Base-by-base conservation (phyloP, 1,140 invertebrate species). In the Nasonia vitripennis region DNA sequence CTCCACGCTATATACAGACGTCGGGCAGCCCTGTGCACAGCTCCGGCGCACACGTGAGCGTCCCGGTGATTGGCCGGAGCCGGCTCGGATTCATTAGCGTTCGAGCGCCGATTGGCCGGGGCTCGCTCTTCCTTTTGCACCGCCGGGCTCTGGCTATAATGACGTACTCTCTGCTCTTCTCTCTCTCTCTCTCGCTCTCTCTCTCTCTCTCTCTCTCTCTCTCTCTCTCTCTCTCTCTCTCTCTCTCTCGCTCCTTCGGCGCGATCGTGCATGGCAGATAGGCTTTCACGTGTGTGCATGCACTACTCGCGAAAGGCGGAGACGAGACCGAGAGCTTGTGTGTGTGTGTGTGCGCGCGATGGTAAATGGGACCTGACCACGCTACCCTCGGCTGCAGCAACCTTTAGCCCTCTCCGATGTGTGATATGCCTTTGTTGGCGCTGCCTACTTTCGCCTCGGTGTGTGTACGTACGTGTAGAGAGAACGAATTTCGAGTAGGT, bases 231-330 rank as follows among this genome's bases (percentile, higher is more conserved):
- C 78, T 68, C 62, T 68, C 78, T 79, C 51, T 62, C 62, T 37
- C 62, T 68, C 77, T 55, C 81, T 6, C 73, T 70, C 41, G 68
- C 12, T n/a, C 27, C n/a, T 31, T n/a, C 27, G 68, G 41, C 89
- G 89, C 90, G 91, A 92, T 91, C 90, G 90, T 91, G 90, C 91
- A 90, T 89, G 91, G 88, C 83, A 91, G 91, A 91, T 92, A 91
- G 88, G 87, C 82, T 70, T 87, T 86, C 83, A 88, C 85, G 81
- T 84, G 87, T 89, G 87, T 67, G 70, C 23, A 45, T 87, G 86
- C 88, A 27, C 77, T 81, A 51, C 45, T 27, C 17, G 4, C 68
- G 51, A 71, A 78, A 73, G 51, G 83, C 73, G 83, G 78, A 41
- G 45, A 84, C 77, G 27, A 37, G 34, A 34, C 83, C 78, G 34